These are phyloP conservation scores for Sternotherus odoratus DNA, from an alignment of 2,797 vertebrate species.

Conservation along the genomic window DNA sequence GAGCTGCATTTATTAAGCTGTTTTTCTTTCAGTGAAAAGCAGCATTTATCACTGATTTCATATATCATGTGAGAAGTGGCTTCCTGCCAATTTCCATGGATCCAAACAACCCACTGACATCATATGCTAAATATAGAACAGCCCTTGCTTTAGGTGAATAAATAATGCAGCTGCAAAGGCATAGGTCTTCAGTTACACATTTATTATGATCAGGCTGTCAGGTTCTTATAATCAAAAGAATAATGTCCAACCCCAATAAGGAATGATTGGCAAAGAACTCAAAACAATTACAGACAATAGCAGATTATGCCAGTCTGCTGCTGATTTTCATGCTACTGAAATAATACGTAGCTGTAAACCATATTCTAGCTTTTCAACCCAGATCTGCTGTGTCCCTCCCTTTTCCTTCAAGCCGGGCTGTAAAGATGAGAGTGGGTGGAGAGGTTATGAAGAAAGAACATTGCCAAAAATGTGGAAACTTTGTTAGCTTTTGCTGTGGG, in stretches of 20 bases:
- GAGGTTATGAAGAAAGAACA: conserved; percentile 49
- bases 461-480: conserved; percentile 2
- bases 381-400: conserved; percentile 16
- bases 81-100: conserved; percentile 80
- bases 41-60: conserved; percentile 84
- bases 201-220: conserved; percentile 76
- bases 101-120: conserved; percentile 82
- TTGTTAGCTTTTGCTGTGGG: neutral
- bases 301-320: conserved; percentile 18
- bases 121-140: conserved; percentile 81
- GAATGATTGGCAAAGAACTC: conserved; percentile 63
- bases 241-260: conserved; percentile 53
- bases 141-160: conserved; percentile 81
- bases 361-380: conserved; percentile 27
- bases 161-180: conserved; percentile 77
- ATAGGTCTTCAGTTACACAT: conserved; percentile 69
- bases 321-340: conserved; percentile 42
- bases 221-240: conserved; percentile 77
- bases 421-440: conserved; percentile 40
- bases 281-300: conserved; percentile 60
- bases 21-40: conserved; percentile 83
- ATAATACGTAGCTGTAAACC: conserved; percentile 16
- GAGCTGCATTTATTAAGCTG: conserved; percentile 80
- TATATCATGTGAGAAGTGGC: conserved; percentile 83
- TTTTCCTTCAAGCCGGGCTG: conserved; percentile 34